Evolutionary conservation across 2,888 invertebrate genomes (phyloP), one percentile per base, ranked within the genome.

Genomic region (Brenthis hecate): DNA sequence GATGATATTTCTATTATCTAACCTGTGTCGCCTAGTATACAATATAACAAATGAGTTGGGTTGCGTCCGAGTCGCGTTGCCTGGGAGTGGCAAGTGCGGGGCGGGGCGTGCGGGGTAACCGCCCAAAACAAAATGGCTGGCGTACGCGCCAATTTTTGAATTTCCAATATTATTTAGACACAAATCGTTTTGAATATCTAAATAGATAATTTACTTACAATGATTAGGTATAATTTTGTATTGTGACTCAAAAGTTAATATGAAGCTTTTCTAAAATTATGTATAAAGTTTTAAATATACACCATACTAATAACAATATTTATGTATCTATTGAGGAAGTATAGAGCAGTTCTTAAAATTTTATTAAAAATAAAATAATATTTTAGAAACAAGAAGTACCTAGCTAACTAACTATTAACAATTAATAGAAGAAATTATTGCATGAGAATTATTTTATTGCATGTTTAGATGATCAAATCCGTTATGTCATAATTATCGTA

Each of bases 71-170:
- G 89, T 91, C 85, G 84, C 83, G 83, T 75, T 78, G 83, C 85
- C 84, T 83, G 86, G 89, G 92, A 85, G 92, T 88, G 91, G 92
- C 87, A 78, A 85, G 83, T 79, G 83, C 80, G 88, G 88, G 93
- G 94, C 93, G 92, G 91, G 86, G 87, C 93, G 77, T 72, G 86
- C 83, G 86, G 88, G 89, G 91, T 82, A 82, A 81, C 90, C 93
- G 93, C 94, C 94, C 89, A 82, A 89, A 93, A 92, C 93, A 94
- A 93, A 93, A 93, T 93, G 94, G 94, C 93, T 87, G 87, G 85
- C 86, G 86, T 85, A 86, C 93, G 93, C 94, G 94, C 94, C 94
- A 94, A 94, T 81, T 85, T 91, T 91, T 85, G 84, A 92, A 91
- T 87, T 87, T 79, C 66, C 74, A 80, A 76, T 76, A 76, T 69